Conservation (phyloP, 2,797 vertebrate genomes). For the Eulemur mongoz region DNA sequence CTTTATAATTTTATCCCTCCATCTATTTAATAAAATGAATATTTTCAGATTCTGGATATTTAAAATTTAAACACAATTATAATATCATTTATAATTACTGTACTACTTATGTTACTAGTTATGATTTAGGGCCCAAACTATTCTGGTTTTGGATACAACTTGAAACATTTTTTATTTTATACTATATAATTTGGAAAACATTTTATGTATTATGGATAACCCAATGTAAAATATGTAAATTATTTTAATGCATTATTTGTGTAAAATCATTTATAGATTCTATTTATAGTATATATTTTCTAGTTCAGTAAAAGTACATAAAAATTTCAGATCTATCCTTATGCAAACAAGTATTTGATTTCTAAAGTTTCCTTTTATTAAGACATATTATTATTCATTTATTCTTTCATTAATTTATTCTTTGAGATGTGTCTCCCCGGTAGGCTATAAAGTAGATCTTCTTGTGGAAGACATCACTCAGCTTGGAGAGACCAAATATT, state of each 20-base stretch:
- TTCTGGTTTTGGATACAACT: constrained; percentile 45
- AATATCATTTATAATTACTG: background rate
- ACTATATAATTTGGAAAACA: constrained; percentile 57
- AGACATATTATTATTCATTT: background rate
- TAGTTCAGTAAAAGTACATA: constrained; percentile 75
- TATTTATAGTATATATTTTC: constrained; percentile 76
- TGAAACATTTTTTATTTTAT: constrained; percentile 66
- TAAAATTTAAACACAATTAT: constrained; percentile 28
- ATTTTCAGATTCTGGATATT: constrained; percentile 38
- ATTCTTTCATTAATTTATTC: background rate
- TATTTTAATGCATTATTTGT: constrained; percentile 74
- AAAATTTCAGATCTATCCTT: constrained; percentile 70
- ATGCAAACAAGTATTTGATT: constrained; percentile 61
- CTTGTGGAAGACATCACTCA: background rate
- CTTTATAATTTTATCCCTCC: constrained; percentile 21
- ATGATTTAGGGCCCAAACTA: constrained; percentile 50
- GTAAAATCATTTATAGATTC: constrained; percentile 76
- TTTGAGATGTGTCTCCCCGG: background rate
- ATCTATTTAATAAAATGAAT: constrained; percentile 36
- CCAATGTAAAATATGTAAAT: constrained; percentile 75
- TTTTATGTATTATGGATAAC: constrained; percentile 74
- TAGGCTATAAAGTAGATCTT: background rate
- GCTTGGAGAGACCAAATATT: background rate
- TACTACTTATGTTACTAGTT: background rate
- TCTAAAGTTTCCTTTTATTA: constrained; percentile 26